Percentiles rank a stretch among this genome's conserved stretches.
Evolutionary conservation across 2,888 invertebrate genomes (phyloP).

Genomic region (Mesorhabditis sp.): DNA sequence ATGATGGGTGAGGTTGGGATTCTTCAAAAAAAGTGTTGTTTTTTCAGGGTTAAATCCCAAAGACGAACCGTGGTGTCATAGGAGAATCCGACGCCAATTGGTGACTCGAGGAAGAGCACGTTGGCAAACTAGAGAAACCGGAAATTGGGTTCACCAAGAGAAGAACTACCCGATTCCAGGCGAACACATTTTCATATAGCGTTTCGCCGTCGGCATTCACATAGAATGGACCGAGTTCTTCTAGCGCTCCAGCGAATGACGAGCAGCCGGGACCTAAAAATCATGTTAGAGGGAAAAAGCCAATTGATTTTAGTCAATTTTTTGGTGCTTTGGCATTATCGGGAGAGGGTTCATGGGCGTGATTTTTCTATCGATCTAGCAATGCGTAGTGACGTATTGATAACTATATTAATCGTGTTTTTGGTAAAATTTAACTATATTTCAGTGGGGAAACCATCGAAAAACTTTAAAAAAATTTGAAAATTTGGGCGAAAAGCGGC

Average conservation of each 20-base stretch:
- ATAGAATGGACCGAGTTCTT: slow-evolving; percentile 58
- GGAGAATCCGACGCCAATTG: slow-evolving; percentile 55
- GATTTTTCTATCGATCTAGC: too few species aligned
- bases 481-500: too few species aligned
- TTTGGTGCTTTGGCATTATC: too few species aligned
- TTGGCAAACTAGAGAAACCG: slow-evolving; percentile 59
- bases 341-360: too few species aligned
- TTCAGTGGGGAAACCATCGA: too few species aligned
- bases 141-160: neutral
- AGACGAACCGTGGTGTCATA: slow-evolving; percentile 13
- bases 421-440: too few species aligned
- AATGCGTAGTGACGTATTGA: too few species aligned
- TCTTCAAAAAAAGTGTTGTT: neutral
- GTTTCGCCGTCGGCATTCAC: slow-evolving; percentile 37
- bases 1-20: slow-evolving; percentile 8
- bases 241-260: neutral
- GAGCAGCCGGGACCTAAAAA: slow-evolving; percentile 60
- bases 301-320: too few species aligned
- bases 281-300: too few species aligned
- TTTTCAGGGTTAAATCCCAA: neutral
- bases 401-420: too few species aligned
- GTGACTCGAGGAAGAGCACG: slow-evolving; percentile 62
- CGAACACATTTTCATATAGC: slow-evolving; percentile 43
- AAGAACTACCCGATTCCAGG: slow-evolving; percentile 47
- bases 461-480: too few species aligned